Conservation (phyloP, 2,113 vertebrate genomes). For the Zapornia atra region DNA sequence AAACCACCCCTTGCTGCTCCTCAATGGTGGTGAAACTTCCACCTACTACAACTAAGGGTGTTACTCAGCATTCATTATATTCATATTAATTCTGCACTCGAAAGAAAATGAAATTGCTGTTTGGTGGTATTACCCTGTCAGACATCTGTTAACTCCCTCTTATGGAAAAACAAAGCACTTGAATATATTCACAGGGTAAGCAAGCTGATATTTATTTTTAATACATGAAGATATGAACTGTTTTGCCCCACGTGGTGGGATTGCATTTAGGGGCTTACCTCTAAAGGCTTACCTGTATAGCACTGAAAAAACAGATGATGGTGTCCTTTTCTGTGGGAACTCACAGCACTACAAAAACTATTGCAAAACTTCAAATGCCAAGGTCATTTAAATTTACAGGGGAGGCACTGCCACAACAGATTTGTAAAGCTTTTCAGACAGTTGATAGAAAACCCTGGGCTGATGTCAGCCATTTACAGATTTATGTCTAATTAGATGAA, state of each 20-base stretch:
- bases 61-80: neutral
- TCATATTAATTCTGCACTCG: neutral
- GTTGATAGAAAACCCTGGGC: neutral
- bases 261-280: neutral
- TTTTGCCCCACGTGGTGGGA: neutral
- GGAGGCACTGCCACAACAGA: neutral
- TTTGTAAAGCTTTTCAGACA: neutral
- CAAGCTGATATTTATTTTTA: neutral
- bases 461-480: neutral
- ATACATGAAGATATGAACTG: neutral
- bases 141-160: slow-evolving; percentile 13
- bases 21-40: neutral
- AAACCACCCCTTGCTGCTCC: neutral
- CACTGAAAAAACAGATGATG: neutral
- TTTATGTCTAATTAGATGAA: neutral
- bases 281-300: neutral
- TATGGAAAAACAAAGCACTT: neutral
- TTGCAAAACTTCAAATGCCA: neutral
- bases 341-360: neutral
- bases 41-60: neutral
- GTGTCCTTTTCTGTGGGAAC: neutral
- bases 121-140: slow-evolving; percentile 9
- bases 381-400: neutral
- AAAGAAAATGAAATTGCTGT: slow-evolving; percentile 1
- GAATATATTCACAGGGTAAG: neutral